Conservation (phyloP, 2,113 vertebrate species). For the Gorsachius goisagi region DNA sequence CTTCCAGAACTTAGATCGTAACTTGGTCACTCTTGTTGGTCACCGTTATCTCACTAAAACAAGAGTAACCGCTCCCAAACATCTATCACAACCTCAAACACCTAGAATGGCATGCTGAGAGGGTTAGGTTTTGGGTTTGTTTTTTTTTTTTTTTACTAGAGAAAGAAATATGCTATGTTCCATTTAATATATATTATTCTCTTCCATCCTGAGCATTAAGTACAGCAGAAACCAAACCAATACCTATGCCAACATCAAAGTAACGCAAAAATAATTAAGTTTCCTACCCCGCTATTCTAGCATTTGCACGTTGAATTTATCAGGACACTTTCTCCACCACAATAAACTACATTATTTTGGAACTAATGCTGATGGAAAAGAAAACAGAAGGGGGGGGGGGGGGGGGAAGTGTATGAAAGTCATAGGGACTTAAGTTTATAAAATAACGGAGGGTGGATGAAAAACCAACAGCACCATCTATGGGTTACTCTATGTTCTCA, state of each 20-base stretch:
- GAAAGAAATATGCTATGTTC: not conserved
- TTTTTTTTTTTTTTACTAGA: not conserved
- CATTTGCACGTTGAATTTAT: not conserved
- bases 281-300: not conserved
- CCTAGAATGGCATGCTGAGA: not conserved
- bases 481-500: conserved; percentile 15
- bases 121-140: not conserved
- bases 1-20: not conserved
- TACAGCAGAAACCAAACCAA: not conserved
- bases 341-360: not conserved
- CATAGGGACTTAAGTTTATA: not conserved
- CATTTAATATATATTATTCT: not conserved
- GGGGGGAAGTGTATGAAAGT: not conserved
- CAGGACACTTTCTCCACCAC: not conserved
- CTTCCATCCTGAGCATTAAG: not conserved
- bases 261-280: not conserved
- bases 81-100: not conserved
- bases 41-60: not conserved
- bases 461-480: conserved; percentile 74
- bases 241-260: not conserved
- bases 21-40: not conserved
- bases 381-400: too few species aligned
- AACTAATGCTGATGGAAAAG: not conserved
- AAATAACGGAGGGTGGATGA: not conserved
- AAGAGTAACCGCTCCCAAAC: not conserved